Conservation (phyloP, 2,797 vertebrate genomes). For the Valencia hispanica region DNA sequence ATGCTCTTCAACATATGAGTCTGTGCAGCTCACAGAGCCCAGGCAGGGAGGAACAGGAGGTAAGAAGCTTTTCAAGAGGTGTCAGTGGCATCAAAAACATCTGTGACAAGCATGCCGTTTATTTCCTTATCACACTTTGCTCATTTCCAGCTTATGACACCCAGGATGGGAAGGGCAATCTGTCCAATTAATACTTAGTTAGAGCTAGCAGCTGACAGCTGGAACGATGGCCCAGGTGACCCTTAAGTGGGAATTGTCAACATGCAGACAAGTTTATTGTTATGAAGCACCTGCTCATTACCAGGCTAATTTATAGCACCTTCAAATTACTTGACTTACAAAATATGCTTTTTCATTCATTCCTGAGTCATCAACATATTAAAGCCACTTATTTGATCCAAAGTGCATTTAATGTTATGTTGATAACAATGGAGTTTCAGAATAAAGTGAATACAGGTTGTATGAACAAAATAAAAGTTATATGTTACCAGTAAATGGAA, state of each 20-base stretch:
- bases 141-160: slow-evolving; percentile 56
- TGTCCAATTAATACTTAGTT: slow-evolving; percentile 52
- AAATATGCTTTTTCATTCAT: not conserved
- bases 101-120: slow-evolving; percentile 57
- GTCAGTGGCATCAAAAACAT: slow-evolving; percentile 26
- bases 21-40: slow-evolving; percentile 16
- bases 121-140: slow-evolving; percentile 59
- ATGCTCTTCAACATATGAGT: slow-evolving; percentile 29
- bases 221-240: slow-evolving; percentile 41
- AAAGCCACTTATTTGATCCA: not conserved
- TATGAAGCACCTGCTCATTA: not conserved
- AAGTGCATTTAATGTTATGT: not conserved
- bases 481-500: not conserved
- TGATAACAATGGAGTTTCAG: not conserved
- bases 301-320: not conserved
- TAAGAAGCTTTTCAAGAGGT: slow-evolving; percentile 35
- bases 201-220: slow-evolving; percentile 32
- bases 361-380: not conserved
- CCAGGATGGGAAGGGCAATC: slow-evolving; percentile 36
- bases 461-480: not conserved
- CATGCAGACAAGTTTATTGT: slow-evolving; percentile 22
- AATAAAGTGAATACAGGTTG: not conserved
- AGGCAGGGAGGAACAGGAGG: slow-evolving; percentile 1
- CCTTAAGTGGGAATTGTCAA: slow-evolving; percentile 55
- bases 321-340: not conserved